Evolutionary conservation across 2,888 invertebrate genomes (phyloP), one percentile per base, ranked within the genome.

Genomic region (Archips xylosteana): DNA sequence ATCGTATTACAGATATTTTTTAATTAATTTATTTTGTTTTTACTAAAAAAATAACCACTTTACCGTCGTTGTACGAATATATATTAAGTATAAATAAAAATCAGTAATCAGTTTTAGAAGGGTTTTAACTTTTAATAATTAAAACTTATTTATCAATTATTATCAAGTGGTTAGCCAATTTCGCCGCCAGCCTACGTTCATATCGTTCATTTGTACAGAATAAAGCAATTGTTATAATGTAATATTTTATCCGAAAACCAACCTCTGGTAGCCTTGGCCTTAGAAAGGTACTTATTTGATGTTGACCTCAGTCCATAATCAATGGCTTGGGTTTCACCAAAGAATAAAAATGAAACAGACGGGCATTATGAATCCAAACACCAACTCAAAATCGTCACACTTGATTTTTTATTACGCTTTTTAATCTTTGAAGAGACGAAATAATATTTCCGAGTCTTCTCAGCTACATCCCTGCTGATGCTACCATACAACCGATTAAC

Each of bases 301-400:
- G 8, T 32, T 12, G 13, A 12, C 32, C 47, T 32, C 32, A 47
- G n/a, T 10, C 5, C 13, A 12, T 5, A 32, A 5, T n/a, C 47
- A 36, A 36, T 54, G 61, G 77, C 76, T 81, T 68, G 63, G 71
- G 76, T 76, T 75, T 75, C 78, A 79, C 83, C 83, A 84, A 85
- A 84, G 80, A 85, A 81, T 76, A 66, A 45, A 4, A 39, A 39
- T 39, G 76, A 73, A 79, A 77, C 78, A 83, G 81, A 83, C 23
- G 83, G 85, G 83, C 84, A 85, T 83, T 84, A 32, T 59, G 12
- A 34, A 1, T 32, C 10, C 15, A 51, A 15, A 23, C 23, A 23
- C 8, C 3, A 59, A 34, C 0, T 32, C 34, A 1, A n/a, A n/a
- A 51, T 51, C 15, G 6, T 15, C 4, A 51, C 2, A 9, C 51